Evolutionary conservation across 1,140 invertebrate species (phyloP), one percentile per base, ranked within the genome.

Genomic region (Mercenaria mercenaria): DNA sequence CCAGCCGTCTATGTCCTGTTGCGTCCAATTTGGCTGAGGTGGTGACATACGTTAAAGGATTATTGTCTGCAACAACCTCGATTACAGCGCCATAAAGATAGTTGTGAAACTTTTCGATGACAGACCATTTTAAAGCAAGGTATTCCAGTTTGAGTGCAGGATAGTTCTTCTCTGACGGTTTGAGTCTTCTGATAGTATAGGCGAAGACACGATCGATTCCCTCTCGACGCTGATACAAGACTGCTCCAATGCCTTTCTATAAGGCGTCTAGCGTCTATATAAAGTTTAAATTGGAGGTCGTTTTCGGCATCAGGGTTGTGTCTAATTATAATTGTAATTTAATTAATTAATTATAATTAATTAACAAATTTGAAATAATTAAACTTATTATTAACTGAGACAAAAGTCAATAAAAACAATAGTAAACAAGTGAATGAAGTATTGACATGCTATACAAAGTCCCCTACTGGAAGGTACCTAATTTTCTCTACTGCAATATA

Each of bases 81-180:
- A 81, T 59, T 23, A 26, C 15, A 26, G 52, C 29, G 32, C 79
- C 50, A 39, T 37, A 47, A 1, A 81, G 56, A 61, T 81, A 81
- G 79, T 81, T 18, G 32, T 81, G 79, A 61, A 81, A 81, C 20
- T 81, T 81, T 29, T 81, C 79, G 18, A 20, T 61, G 13, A 81
- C 29, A 1, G 52, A 43, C 79, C 52, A 61, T 61, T 1, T 52
- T 8, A 52, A 32, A 23, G 47, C 47, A 10, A 80, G 34, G 43
- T 23, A 56, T 29, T 52, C 47, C 50, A 61, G n/a, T n/a, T 81
- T 81, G 34, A 18, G 29, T 4, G 34, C 47, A 18, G 47, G 79
- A 26, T 81, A 81, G n/a, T 3, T 56, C 34, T 41, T 56, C 23
- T 81, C 79, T 32, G 34, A n/a, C 13, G 37, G 56, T 81, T 41